Evolutionary conservation across 2,797 vertebrate species (phyloP).

Genomic region (Sebastes variabilis): DNA sequence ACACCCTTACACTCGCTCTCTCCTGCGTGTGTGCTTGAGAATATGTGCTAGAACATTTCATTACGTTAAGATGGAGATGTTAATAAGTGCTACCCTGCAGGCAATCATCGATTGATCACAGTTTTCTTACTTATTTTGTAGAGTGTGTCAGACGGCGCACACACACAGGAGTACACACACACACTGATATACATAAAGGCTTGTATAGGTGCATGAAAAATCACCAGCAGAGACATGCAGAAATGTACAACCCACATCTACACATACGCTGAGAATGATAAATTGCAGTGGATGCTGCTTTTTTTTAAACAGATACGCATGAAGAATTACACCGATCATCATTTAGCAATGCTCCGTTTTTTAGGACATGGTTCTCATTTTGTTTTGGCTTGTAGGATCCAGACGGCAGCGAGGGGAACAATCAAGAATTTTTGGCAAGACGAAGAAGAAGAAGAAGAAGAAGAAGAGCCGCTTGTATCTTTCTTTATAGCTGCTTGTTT

Average conservation of each 20-base stretch:
- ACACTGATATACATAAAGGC: slow-evolving; percentile 12
- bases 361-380: slow-evolving; percentile 27
- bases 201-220: slow-evolving; percentile 33
- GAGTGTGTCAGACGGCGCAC: slow-evolving; percentile 9
- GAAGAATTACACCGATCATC: slow-evolving; percentile 39
- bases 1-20: slow-evolving; percentile 3
- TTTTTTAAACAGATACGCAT: slow-evolving; percentile 42
- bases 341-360: slow-evolving; percentile 24
- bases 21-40: neutral
- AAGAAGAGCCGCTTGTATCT: slow-evolving; percentile 7
- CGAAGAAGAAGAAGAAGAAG: neutral
- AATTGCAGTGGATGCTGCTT: slow-evolving; percentile 43
- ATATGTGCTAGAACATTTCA: slow-evolving; percentile 29
- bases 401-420: slow-evolving; percentile 2
- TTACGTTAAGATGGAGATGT: slow-evolving; percentile 53
- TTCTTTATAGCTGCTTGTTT: slow-evolving; percentile 39
- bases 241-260: slow-evolving; percentile 24
- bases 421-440: slow-evolving; percentile 31
- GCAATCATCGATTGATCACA: slow-evolving; percentile 60
- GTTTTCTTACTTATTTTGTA: slow-evolving; percentile 36
- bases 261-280: slow-evolving; percentile 15
- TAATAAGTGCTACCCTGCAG: slow-evolving; percentile 52
- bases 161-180: neutral
- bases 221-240: slow-evolving; percentile 27
- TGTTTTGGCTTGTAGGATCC: slow-evolving; percentile 40